Evolutionary conservation across 2,888 invertebrate genomes (phyloP), one percentile per base, ranked within the genome.

Genomic region (Zaprionus obscuricornis): DNA sequence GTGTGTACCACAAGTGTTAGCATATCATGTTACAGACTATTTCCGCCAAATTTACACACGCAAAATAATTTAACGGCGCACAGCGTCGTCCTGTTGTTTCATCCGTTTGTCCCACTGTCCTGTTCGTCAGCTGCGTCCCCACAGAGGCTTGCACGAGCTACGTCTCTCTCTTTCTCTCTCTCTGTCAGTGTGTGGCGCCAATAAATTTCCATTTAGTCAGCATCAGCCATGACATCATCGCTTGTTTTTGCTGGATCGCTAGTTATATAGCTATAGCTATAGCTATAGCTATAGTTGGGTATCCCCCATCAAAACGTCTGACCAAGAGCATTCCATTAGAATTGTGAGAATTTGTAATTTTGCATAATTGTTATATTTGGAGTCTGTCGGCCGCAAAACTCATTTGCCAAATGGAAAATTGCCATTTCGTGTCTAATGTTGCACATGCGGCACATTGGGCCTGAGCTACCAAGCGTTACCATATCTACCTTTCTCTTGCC

Each of bases 351-450:
- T 86, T 87, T 84, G 87, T 82, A 87, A 86, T 87, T 87, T 85
- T 87, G 86, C 87, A 87, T 87, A 86, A 86, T 86, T 86, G 87
- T 74, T 74, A 63, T 76, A 81, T 85, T 79, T 74, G 85, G 84
- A 86, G 75, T 85, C 86, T 71, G 81, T 76, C 84, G 83, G 85
- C 81, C 86, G 74, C 82, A 87, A 86, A 86, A 86, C 82, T 86
- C 85, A 86, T 88, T 88, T 88, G 79, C 78, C 87, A 87, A 86
- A 87, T 86, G 87, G 87, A 86, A 87, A 83, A 85, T 87, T 85
- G 86, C 85, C 86, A 87, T 86, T 85, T 87, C 85, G 86, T 83
- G 74, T 75, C 84, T 81, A 87, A 88, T 87, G 86, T 74, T 75
- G 83, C 85, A 86, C 82, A 87, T 86, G 86, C 77, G 72, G 67